These are phyloP conservation scores for Leuctra nigra DNA, from an alignment of 2,888 invertebrate species.

Conservation along the genomic window DNA sequence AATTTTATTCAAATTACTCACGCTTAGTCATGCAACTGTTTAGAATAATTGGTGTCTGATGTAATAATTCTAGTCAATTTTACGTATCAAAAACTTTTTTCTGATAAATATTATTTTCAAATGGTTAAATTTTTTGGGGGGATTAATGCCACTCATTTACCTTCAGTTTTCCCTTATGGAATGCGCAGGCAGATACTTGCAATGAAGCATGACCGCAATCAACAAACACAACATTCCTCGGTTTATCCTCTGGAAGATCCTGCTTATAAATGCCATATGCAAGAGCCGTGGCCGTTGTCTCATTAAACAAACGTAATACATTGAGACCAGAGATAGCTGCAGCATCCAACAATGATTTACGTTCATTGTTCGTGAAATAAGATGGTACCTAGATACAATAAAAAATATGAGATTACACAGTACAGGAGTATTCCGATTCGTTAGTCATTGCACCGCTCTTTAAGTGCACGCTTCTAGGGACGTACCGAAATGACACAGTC, in stretches of 20 bases:
- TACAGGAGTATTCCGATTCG: neutral
- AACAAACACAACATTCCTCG: slow-evolving; percentile 90
- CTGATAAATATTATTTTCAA: no score
- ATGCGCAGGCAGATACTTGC: slow-evolving; percentile 85
- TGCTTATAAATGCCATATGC: slow-evolving; percentile 98
- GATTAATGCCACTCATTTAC: no score
- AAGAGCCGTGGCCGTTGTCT: slow-evolving; percentile 93
- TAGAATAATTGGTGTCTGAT: no score
- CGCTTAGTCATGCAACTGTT: no score
- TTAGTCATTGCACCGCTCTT: no score
- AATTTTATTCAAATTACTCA: no score
- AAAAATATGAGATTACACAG: neutral
- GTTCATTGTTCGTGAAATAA: slow-evolving; percentile 91
- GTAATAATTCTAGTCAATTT: no score
- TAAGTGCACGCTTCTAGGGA: no score
- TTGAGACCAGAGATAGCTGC: slow-evolving; percentile 90
- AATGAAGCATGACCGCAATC: slow-evolving; percentile 92
- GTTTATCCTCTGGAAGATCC: slow-evolving; percentile 89
- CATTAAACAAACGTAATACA: slow-evolving; percentile 91
- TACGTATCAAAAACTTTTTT: no score
- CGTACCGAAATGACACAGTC: slow-evolving; percentile 86
- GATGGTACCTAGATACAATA: slow-evolving; percentile 57
- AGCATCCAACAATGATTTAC: slow-evolving; percentile 85
- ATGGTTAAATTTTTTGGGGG: no score
- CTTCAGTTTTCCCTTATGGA: slow-evolving; percentile 89